Evolutionary conservation across 2,797 vertebrate species (phyloP).

Genomic region (Halcyon smyrnensis): DNA sequence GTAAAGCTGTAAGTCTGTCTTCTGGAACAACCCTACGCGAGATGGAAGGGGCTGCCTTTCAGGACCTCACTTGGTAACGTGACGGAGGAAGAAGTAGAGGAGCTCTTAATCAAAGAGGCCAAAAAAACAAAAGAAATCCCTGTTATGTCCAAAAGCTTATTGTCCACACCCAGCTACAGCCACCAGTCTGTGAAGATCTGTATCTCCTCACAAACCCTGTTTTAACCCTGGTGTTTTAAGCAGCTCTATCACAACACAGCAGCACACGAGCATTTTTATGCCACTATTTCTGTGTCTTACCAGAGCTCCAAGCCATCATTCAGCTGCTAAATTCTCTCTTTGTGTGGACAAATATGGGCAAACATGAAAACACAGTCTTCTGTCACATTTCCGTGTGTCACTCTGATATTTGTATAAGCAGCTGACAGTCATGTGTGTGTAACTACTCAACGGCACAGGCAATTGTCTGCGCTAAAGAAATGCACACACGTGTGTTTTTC

Average conservation of each 20-base stretch:
- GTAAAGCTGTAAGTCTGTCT: not conserved
- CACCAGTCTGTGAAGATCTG: not conserved
- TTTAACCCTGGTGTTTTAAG: not conserved
- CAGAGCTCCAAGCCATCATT: not conserved
- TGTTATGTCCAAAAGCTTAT: not conserved
- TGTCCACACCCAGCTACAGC: not conserved
- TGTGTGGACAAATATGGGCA: not conserved
- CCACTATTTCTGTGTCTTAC: not conserved
- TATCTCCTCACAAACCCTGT: not conserved
- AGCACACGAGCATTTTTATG: not conserved
- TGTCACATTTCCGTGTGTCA: not conserved
- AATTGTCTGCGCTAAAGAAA: not conserved
- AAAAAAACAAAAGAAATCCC: not conserved
- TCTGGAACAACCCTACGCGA: not conserved
- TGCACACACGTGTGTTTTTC: not conserved
- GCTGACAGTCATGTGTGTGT: not conserved
- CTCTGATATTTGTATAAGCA: not conserved
- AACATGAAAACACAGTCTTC: not conserved
- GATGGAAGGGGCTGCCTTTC: not conserved
- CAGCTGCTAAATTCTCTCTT: not conserved
- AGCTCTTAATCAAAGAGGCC: not conserved
- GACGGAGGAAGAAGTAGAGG: not conserved
- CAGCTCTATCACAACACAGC: not conserved
- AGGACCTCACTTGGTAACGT: not conserved
- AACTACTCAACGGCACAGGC: not conserved